Evolutionary conservation across 2,797 vertebrate species (phyloP).

Genomic region (Anguilla marmorata): DNA sequence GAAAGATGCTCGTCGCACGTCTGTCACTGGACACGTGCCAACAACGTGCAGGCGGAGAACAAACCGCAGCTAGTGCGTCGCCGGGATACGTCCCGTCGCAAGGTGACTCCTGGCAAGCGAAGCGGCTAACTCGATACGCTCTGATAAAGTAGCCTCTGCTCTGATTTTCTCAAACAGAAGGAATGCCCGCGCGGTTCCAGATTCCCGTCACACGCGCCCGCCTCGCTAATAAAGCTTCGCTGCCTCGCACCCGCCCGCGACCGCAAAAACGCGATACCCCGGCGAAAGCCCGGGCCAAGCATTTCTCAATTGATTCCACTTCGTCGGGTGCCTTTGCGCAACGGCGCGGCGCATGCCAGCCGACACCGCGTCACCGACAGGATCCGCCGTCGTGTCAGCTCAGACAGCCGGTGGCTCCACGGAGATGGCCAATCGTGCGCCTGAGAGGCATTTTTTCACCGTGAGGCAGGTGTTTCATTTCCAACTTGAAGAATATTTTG

Average conservation of each 20-base stretch:
- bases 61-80: not conserved
- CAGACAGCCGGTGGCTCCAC: too few relatives aligned
- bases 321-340: not conserved
- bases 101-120: not conserved
- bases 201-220: not conserved
- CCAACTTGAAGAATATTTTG: not conserved
- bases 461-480: not conserved
- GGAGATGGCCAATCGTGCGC: too few relatives aligned
- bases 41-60: not conserved
- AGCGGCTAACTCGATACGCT: not conserved
- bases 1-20: not conserved
- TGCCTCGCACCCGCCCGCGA: too few relatives aligned
- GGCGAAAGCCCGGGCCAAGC: not conserved
- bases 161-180: not conserved
- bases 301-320: not conserved
- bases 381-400: too few relatives aligned
- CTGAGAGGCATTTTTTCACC: not conserved
- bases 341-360: too few relatives aligned
- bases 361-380: too few relatives aligned
- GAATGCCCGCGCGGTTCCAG: not conserved
- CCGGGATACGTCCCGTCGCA: not conserved
- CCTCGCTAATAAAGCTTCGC: not conserved
- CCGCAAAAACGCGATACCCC: not conserved
- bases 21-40: not conserved
- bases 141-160: not conserved